Evolutionary conservation across 2,888 invertebrate genomes (phyloP).

Genomic region (Philereme transversata): DNA sequence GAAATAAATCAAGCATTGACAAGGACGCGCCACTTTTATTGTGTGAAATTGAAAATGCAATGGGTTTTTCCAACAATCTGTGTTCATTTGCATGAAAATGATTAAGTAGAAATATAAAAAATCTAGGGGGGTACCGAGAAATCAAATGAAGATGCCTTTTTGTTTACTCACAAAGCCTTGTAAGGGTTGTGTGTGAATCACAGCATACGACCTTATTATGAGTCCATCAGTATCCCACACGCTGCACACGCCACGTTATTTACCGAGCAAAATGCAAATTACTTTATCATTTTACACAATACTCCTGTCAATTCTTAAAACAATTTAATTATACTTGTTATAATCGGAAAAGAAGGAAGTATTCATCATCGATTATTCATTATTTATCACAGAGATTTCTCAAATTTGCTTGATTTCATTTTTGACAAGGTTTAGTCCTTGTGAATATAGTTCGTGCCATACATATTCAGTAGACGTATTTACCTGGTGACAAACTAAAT

Average conservation of each 20-base stretch:
- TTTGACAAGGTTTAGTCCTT: conserved; percentile 26
- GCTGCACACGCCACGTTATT: conserved; percentile 22
- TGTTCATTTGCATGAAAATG: conserved; percentile 47
- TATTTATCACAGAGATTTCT: no score
- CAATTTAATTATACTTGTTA: not conserved
- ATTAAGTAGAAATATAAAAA: conserved; percentile 31
- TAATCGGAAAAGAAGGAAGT: no score
- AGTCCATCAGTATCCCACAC: conserved; percentile 31
- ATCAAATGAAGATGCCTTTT: conserved; percentile 23
- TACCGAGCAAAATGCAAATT: conserved; percentile 18
- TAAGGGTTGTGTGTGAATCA: conserved; percentile 40
- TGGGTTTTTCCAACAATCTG: conserved; percentile 53
- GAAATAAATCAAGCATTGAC: conserved; percentile 69
- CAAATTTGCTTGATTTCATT: not conserved
- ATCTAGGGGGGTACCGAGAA: conserved; percentile 39
- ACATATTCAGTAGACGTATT: conserved; percentile 52
- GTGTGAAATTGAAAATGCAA: conserved; percentile 46
- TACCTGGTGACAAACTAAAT: conserved; percentile 42
- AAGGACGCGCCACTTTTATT: conserved; percentile 56
- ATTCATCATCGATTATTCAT: no score
- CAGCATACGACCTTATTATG: conserved; percentile 40
- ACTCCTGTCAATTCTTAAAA: conserved; percentile 5
- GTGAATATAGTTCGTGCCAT: conserved; percentile 49
- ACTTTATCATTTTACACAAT: conserved; percentile 11
- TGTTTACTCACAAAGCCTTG: conserved; percentile 21